These are phyloP conservation scores for Lamellibrachia columna DNA, from an alignment of 2,888 invertebrate species.

Conservation along the genomic window DNA sequence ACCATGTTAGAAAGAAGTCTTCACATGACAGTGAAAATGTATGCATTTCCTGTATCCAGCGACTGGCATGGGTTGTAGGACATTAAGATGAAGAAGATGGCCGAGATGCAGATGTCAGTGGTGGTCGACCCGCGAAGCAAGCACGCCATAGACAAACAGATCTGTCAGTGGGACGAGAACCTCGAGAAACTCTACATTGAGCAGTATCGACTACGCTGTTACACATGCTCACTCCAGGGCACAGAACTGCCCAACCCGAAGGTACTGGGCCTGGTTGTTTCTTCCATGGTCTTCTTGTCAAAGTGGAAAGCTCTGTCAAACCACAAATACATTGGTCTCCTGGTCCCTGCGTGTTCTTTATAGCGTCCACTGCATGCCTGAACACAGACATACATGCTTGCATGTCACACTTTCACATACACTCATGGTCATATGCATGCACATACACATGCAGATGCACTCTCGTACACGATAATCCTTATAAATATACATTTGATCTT, in stretches of 20 bases:
- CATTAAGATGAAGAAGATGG: constrained; percentile 96
- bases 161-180: constrained; percentile 96
- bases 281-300: no score
- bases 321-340: not conserved
- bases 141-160: constrained; percentile 91
- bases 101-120: constrained; percentile 96
- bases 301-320: no score
- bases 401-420: no score
- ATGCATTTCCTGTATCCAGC: not conserved
- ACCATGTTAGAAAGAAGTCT: no score
- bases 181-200: constrained; percentile 95
- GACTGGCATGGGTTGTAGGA: constrained; percentile 74
- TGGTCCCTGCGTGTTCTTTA: no score
- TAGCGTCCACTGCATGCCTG: no score
- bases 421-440: no score
- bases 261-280: constrained; percentile 70
- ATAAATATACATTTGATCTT: no score
- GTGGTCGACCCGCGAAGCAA: constrained; percentile 91
- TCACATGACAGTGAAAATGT: not conserved
- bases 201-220: constrained; percentile 93
- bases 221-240: constrained; percentile 91
- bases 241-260: constrained; percentile 94
- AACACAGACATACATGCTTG: not conserved
- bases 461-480: no score
- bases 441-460: no score